Percentiles rank a stretch among this genome's conserved stretches.
These are phyloP conservation scores for Lutjanus erythropterus DNA, from an alignment of 2,113 vertebrate genomes.

Conservation along the genomic window DNA sequence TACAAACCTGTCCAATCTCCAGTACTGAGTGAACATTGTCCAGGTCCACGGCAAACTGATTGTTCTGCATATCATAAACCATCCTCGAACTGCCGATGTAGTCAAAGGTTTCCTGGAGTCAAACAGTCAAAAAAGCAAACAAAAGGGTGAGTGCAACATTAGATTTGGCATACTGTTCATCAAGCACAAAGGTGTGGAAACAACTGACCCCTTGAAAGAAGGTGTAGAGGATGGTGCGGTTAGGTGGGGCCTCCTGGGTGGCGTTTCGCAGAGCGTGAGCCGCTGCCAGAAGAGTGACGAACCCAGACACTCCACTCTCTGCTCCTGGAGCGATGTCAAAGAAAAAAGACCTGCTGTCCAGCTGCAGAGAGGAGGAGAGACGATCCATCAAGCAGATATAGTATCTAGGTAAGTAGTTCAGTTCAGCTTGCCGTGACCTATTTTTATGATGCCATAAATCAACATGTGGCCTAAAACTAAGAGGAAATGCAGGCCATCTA, in stretches of 20 bases:
- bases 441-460: slow-evolving; percentile 7
- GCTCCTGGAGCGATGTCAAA: slow-evolving; percentile 92
- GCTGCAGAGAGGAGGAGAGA: slow-evolving; percentile 72
- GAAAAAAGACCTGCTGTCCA: slow-evolving; percentile 96
- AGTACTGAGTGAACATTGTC: slow-evolving; percentile 85
- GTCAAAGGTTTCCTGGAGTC: slow-evolving; percentile 92
- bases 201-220: slow-evolving; percentile 95
- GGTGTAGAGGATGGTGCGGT: slow-evolving; percentile 90
- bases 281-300: slow-evolving; percentile 90
- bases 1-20: slow-evolving; percentile 85
- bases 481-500: neutral
- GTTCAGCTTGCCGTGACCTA: neutral
- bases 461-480: slow-evolving; percentile 1
- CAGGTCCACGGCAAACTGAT: slow-evolving; percentile 79
- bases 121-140: no score
- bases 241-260: slow-evolving; percentile 65
- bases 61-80: slow-evolving; percentile 87
- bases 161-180: neutral
- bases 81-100: slow-evolving; percentile 97
- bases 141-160: no score
- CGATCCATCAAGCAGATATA: neutral
- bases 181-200: rapidly evolving
- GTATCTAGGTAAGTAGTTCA: neutral
- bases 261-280: slow-evolving; percentile 88
- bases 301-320: slow-evolving; percentile 88